Conservation (phyloP, 2,797 vertebrate species). For the Chaetodon trifasciatus region DNA sequence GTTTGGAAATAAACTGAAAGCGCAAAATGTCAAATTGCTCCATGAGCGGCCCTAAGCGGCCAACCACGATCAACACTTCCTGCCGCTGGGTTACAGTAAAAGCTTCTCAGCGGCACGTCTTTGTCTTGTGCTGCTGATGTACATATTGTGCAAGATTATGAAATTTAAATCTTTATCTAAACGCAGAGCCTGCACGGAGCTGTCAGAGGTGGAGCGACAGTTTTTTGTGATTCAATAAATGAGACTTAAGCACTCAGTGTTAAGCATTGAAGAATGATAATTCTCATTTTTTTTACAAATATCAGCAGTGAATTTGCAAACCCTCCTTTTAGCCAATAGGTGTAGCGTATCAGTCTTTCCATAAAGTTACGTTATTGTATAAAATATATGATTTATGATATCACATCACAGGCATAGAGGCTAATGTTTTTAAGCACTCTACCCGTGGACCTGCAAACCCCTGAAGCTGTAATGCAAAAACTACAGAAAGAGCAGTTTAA, state of each 20-base stretch:
- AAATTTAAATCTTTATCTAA: slow-evolving; percentile 41
- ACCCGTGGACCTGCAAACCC: too few species aligned
- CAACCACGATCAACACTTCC: not conserved
- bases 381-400: not conserved
- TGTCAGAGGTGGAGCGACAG: not conserved
- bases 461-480: too few species aligned
- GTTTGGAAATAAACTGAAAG: not conserved
- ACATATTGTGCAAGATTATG: slow-evolving; percentile 30
- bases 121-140: not conserved
- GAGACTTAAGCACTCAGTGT: not conserved
- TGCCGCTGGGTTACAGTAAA: slow-evolving; percentile 16
- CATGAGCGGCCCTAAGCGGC: not conserved
- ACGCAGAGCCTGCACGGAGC: not conserved
- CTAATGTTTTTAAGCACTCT: too few species aligned
- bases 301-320: not conserved
- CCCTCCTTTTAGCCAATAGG: not conserved
- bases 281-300: not conserved
- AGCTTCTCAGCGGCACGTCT: slow-evolving; percentile 11
- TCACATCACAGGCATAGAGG: not conserved
- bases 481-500: too few species aligned
- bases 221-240: slow-evolving; percentile 2
- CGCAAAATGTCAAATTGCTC: slow-evolving; percentile 11
- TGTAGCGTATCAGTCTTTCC: not conserved
- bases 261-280: not conserved
- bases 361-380: too few species aligned